Base-by-base conservation (phyloP, 2,113 vertebrate genomes). In the Pipa parva region DNA sequence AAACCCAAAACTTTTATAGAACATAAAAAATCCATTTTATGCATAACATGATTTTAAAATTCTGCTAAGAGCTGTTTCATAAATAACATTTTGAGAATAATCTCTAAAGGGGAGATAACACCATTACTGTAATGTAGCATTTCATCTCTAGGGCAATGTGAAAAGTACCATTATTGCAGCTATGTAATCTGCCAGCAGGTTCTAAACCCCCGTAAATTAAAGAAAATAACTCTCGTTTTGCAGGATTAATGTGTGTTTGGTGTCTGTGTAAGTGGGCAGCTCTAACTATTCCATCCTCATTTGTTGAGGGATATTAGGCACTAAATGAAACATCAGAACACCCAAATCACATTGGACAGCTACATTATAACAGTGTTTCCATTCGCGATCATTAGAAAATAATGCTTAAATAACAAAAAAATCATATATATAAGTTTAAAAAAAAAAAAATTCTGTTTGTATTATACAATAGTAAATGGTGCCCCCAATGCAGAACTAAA, bases 281-380 rank as follows among this genome's bases (percentile, higher is more conserved):
- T 76, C 50, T 58, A 17, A 25, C 25, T 65, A 33, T 70, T 46
- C 60, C 42, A 48, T 69, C 45, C 50, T 72, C 36, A 65, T 69
- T 70, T 74, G 64, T 62, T 72, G 37, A 59, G 46, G 72, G 63
- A 74, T 72, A 72, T 72, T 65, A 76, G 57, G 69, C 61, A 72
- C 45, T 55, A 70, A 74, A 74, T 76, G 60, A 72, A 76, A 76
- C 70, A 74, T 65, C 52, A 61, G 45, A 59, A 49, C 28, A 67
- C 71, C 56, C 42, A 72, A 69, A 69, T 8, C 22, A 48, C 63
- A 65, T 48, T 59, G 36, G 31, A 59, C 29, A 58, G 58, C 37
- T 37, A 27, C 20, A 71, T 51, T 63, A 33, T 27, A 29, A 59
- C 50, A 17, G 25, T 18, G 49, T 26, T 57, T 56, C 52, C 69